Percentiles rank a stretch among this genome's conserved stretches.
Conservation (phyloP, 2,888 invertebrate species). For the Sycophila texana region DNA sequence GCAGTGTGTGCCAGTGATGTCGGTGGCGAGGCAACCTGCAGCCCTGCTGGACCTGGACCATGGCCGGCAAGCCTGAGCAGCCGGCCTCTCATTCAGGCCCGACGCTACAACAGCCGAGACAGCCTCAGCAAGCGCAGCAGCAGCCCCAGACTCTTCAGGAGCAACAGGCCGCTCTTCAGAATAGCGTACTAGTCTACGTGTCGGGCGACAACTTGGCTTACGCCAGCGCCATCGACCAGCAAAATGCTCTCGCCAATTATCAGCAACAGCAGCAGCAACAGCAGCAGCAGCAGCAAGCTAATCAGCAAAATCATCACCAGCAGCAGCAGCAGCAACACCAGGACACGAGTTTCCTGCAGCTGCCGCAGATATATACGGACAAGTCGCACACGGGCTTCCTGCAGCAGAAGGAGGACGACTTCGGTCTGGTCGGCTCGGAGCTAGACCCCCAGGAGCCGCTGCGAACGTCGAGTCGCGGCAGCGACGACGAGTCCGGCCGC, state of each 20-base stretch:
- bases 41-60: slow-evolving; percentile 78
- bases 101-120: slow-evolving; percentile 55
- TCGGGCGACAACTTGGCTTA: slow-evolving; percentile 79
- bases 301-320: slow-evolving; percentile 12
- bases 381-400: slow-evolving; percentile 48
- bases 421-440: slow-evolving; percentile 41
- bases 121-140: slow-evolving; percentile 60
- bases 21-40: slow-evolving; percentile 69
- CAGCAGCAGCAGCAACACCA: slow-evolving; percentile 42
- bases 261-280: slow-evolving; percentile 59
- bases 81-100: slow-evolving; percentile 75
- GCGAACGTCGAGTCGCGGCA: slow-evolving; percentile 50
- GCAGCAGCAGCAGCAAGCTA: slow-evolving; percentile 57
- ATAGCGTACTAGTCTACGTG: slow-evolving; percentile 79
- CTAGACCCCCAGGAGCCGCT: slow-evolving; percentile 48
- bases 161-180: slow-evolving; percentile 65
- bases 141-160: slow-evolving; percentile 57
- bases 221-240: slow-evolving; percentile 74
- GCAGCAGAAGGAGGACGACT: slow-evolving; percentile 41
- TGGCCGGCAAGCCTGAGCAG: slow-evolving; percentile 88
- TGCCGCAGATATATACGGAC: slow-evolving; percentile 50
- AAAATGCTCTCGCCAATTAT: slow-evolving; percentile 50
- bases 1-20: slow-evolving; percentile 82
- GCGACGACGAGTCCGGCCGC: slow-evolving; percentile 47
- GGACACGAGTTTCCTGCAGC: slow-evolving; percentile 44